Evolutionary conservation across 2,797 vertebrate genomes (phyloP), one percentile per base, ranked within the genome.

Genomic region (Pseudochromis fuscus): DNA sequence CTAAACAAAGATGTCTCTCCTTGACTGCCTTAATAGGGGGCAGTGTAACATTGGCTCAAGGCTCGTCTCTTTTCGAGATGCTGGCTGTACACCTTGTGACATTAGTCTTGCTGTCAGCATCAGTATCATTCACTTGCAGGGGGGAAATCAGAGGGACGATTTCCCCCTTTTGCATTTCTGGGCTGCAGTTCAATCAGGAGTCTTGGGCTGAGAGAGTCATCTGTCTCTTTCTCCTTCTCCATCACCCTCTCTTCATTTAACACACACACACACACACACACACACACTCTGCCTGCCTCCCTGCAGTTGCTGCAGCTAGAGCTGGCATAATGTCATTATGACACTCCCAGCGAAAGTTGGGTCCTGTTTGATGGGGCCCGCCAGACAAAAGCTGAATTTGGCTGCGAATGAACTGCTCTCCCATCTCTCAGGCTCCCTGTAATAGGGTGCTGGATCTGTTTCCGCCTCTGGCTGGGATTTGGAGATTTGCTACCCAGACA

Each of bases 391-490:
- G 67, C 83, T 38, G 81, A 79, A 84, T 88, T 85, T 86, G 82
- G 79, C 81, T 81, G 75, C 5, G 6, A 87, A 79, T 59, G 56
- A 81, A 77, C 59, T n/a, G 33, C 50, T 60, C 59, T 79, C 62
- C 75, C 49, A 50, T 83, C 86, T 87, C 84, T 83, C 48, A 65
- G 76, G 70, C 82, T 81, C 37, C 28, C 76, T 63, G 68, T 86
- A 84, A 87, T 79, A 58, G 62, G 80, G 81, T 67, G 62, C 79
- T 83, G 84, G 84, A 85, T 87, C 67, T 72, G 76, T 79, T 80
- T 77, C 79, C 40, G 75, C 87, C 79, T 79, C 85, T 85, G 84
- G 82, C 88, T 79, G 79, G 80, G 85, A 89, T 92, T 91, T 85
- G 75, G 77, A 87, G 87, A 88, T 91, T 89, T 88, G 82, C 81